Evolutionary conservation across 2,797 vertebrate species (phyloP).

Genomic region (Brachymystax lenok): DNA sequence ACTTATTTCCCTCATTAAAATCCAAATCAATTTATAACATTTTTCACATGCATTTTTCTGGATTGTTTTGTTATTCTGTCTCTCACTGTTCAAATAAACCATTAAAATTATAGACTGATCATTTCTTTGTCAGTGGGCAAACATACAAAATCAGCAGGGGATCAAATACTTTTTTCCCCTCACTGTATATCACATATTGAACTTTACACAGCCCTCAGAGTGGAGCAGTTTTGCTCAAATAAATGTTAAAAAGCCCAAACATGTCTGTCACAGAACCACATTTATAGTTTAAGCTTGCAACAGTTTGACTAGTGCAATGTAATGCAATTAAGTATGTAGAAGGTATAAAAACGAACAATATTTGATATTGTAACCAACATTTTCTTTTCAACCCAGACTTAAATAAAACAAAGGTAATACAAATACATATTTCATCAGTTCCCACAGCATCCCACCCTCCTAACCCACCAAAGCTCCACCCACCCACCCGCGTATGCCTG

Average conservation of each 20-base stretch:
- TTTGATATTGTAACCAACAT: constrained; percentile 5
- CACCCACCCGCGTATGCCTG: constrained; percentile 71
- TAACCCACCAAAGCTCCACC: constrained; percentile 31
- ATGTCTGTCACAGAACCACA: constrained; percentile 10
- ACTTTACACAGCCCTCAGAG: constrained; percentile 36
- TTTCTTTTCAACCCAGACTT: not conserved
- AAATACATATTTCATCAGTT: constrained; percentile 33
- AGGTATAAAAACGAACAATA: constrained; percentile 13
- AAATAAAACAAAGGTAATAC: constrained; percentile 12
- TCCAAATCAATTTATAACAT: too few relatives aligned
- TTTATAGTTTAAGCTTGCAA: not conserved
- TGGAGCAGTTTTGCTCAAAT: not conserved
- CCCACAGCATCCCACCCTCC: constrained; percentile 21
- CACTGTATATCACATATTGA: constrained; percentile 26
- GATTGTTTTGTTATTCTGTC: too few relatives aligned
- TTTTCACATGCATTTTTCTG: too few relatives aligned
- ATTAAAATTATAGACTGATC: too few relatives aligned
- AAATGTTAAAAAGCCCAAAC: not conserved
- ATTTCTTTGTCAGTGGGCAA: too few relatives aligned
- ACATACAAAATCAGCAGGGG: too few relatives aligned
- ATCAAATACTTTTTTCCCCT: too few relatives aligned
- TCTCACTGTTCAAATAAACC: too few relatives aligned
- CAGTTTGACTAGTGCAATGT: not conserved
- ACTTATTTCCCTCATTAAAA: too few relatives aligned
- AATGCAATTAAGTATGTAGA: not conserved